Evolutionary conservation across 1,140 invertebrate genomes (phyloP), one percentile per base, ranked within the genome.

Genomic region (Conus ventricosus): DNA sequence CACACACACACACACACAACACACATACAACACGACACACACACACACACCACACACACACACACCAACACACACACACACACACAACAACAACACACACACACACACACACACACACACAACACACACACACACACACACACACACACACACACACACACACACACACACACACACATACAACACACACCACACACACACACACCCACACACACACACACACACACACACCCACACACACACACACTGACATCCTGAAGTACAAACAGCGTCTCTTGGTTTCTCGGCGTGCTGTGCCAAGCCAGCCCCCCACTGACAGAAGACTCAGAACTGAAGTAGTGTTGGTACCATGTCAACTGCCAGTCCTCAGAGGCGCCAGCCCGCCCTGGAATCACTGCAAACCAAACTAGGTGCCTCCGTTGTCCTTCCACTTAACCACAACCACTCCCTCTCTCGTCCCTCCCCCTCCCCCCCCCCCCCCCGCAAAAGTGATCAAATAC

Each of bases 1-100:
- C 75, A 76, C 75, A 76, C 75, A 76, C 75, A 76, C 75, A 76
- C 75, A 76, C 75, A n/a, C n/a, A n/a, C n/a, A n/a, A n/a, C n/a
- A n/a, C n/a, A n/a, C n/a, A n/a, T n/a, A n/a, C n/a, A n/a, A n/a
- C n/a, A n/a, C n/a, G n/a, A n/a, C n/a, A 76, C 75, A 76, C 75
- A 76, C 75, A 76, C 75, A 76, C 75, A 76, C 75, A n/a, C 3
- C 75, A 76, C 75, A 76, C 75, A 76, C 75, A 76, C 75, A 53
- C 78, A 80, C 78, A 80, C 23, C n/a, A n/a, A n/a, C n/a, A n/a
- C n/a, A n/a, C n/a, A n/a, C n/a, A n/a, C n/a, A n/a, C n/a, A n/a
- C n/a, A n/a, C n/a, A n/a, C n/a, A n/a, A n/a, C n/a, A n/a, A n/a
- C n/a, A n/a, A n/a, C n/a, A n/a, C n/a, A 3, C 0, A 39, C 39